These are phyloP conservation scores for Thaumatotibia leucotreta DNA, from an alignment of 1,140 invertebrate genomes.

Conservation along the genomic window DNA sequence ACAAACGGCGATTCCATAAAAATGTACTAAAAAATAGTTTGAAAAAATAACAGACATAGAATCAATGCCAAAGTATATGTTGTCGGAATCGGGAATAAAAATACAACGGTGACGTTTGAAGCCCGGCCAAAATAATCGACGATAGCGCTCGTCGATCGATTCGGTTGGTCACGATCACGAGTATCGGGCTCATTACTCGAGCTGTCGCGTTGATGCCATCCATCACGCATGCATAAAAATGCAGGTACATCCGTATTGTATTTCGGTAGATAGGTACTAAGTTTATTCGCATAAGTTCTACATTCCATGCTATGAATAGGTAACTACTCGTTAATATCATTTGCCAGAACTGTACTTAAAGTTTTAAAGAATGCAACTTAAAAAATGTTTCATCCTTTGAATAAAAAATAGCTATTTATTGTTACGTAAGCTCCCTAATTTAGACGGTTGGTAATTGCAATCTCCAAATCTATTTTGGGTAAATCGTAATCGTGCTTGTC, in stretches of 20 bases:
- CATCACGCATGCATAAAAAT: background rate
- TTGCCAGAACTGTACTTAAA: no score
- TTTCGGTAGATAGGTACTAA: no score
- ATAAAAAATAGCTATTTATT: no score
- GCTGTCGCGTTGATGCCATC: background rate
- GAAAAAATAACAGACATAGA: constrained; percentile 33
- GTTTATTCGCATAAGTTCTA: no score
- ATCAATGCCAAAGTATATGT: constrained; percentile 29
- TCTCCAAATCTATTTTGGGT: constrained; percentile 14
- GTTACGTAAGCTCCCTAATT: background rate
- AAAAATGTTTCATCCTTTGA: no score
- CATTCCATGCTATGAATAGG: no score
- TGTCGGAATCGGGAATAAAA: constrained; percentile 43
- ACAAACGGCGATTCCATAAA: background rate
- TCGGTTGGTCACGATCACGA: constrained; percentile 33
- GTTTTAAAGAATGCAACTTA: no score
- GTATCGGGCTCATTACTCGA: constrained; percentile 18
- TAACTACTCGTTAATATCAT: no score
- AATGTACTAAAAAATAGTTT: constrained; percentile 14
- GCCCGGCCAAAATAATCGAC: constrained; percentile 53
- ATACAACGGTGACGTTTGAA: constrained; percentile 53
- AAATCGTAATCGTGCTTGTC: constrained; percentile 7
- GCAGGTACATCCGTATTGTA: constrained; percentile 18
- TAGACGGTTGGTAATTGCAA: background rate
- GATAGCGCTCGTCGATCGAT: constrained; percentile 41